Evolutionary conservation across 2,113 vertebrate species (phyloP).

Genomic region (Piaya cayana): DNA sequence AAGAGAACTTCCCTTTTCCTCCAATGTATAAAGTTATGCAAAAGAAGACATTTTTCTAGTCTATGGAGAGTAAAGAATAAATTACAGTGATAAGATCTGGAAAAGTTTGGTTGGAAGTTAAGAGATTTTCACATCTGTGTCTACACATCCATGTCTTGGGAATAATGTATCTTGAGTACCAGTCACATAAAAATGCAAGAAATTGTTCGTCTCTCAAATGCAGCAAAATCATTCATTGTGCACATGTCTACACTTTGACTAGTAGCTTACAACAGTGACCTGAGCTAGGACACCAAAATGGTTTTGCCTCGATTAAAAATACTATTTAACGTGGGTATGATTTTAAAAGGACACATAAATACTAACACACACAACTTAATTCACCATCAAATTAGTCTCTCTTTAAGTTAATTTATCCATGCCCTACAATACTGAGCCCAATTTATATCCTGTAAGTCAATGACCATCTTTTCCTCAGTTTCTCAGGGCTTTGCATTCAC

Average conservation of each 20-base stretch:
- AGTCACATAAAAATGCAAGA: constrained; percentile 77
- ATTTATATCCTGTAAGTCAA: background rate
- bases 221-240: constrained; percentile 52
- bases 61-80: constrained; percentile 83
- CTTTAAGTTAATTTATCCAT: constrained; percentile 12
- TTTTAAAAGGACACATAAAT: background rate
- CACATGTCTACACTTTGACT: constrained; percentile 51
- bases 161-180: constrained; percentile 77
- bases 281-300: background rate
- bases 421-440: background rate
- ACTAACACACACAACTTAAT: background rate
- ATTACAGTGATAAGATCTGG: constrained; percentile 86
- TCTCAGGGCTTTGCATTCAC: background rate
- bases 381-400: background rate
- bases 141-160: constrained; percentile 82
- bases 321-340: background rate
- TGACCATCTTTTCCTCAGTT: background rate
- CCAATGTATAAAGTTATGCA: constrained; percentile 74
- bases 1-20: constrained; percentile 66
- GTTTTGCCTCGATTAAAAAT: background rate
- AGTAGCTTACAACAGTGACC: constrained; percentile 11
- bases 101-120: constrained; percentile 81
- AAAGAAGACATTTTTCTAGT: constrained; percentile 75
- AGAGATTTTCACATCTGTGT: constrained; percentile 90
- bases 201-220: constrained; percentile 62